phyloP scores from a whole-genome alignment of 2,888 invertebrate species.

The Drosophila mettleri region DNA sequence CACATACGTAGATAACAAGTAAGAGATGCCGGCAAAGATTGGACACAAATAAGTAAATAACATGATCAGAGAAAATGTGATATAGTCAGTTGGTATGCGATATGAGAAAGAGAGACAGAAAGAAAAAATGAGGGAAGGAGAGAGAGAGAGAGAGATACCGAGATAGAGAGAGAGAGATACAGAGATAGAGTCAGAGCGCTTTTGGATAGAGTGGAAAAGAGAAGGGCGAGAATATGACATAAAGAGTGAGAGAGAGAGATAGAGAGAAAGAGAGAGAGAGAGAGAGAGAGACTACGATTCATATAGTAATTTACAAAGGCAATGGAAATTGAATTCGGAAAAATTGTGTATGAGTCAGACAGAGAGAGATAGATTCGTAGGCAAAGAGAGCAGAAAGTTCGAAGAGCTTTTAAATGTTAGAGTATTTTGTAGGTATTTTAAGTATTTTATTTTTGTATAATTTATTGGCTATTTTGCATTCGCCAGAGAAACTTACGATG shows the following conservation, averaged over 20 bases:
- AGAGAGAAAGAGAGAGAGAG: conserved; percentile 32
- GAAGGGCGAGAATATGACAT: conserved; percentile 29
- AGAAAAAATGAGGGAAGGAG: background rate
- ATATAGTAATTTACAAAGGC: conserved; percentile 39
- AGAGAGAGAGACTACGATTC: too few relatives aligned
- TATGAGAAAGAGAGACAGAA: conserved; percentile 13
- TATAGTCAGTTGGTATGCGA: conserved; percentile 31
- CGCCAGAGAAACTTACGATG: conserved; percentile 91
- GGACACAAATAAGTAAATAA: conserved; percentile 49
- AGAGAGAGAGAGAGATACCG: conserved; percentile 12
- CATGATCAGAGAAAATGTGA: conserved; percentile 32
- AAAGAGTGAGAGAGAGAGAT: conserved; percentile 45
- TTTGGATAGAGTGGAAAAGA: background rate
- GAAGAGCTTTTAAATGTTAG: conserved; percentile 43
- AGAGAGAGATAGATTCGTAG: conserved; percentile 35
- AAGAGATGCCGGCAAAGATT: conserved; percentile 49
- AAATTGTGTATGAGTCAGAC: conserved; percentile 20
- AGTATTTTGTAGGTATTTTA: conserved; percentile 20
- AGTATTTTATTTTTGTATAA: conserved; percentile 19
- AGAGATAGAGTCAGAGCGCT: conserved; percentile 13
- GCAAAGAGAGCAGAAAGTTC: conserved; percentile 31
- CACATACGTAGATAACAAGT: conserved; percentile 66
- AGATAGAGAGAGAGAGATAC: conserved; percentile 32
- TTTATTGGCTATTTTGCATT: conserved; percentile 47
- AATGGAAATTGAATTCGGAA: conserved; percentile 39